Evolutionary conservation across 2,797 vertebrate genomes (phyloP).

Genomic region (Podarcis siculus): DNA sequence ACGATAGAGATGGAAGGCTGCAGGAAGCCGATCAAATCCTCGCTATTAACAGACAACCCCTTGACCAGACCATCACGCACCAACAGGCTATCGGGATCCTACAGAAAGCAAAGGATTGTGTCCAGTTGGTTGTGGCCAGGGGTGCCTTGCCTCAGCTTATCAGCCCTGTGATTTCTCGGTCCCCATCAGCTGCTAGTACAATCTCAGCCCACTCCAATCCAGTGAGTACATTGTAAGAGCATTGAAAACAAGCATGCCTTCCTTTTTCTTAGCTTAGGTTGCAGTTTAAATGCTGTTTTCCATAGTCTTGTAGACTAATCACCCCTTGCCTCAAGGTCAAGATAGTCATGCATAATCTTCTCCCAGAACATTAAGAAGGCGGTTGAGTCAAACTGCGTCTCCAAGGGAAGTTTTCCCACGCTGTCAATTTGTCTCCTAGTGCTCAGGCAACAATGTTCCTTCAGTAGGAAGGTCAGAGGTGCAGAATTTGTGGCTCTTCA

Average conservation of each 20-base stretch:
- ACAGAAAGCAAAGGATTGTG: constrained; percentile 90
- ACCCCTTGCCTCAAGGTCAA: background rate
- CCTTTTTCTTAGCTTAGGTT: background rate
- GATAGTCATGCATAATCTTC: background rate
- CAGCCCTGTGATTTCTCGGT: constrained; percentile 90
- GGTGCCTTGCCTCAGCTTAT: constrained; percentile 87
- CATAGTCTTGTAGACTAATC: background rate
- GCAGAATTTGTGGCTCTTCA: no score
- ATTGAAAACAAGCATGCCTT: constrained; percentile 10
- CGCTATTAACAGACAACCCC: constrained; percentile 90
- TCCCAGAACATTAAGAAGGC: background rate
- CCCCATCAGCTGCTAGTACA: constrained; percentile 94
- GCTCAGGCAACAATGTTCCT: background rate
- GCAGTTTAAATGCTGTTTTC: background rate
- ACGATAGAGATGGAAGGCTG: constrained; percentile 90
- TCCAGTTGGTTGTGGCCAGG: constrained; percentile 89
- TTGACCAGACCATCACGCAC: constrained; percentile 94
- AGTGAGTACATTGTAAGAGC: constrained; percentile 72
- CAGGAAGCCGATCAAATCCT: constrained; percentile 97
- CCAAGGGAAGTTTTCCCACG: background rate
- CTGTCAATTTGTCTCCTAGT: background rate
- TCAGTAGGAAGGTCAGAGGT: no score
- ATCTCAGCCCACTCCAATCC: constrained; percentile 92
- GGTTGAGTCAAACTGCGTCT: background rate
- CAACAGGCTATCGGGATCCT: constrained; percentile 94